Conservation (phyloP, 2,888 invertebrate species). For the Drosophila sordidapex region DNA sequence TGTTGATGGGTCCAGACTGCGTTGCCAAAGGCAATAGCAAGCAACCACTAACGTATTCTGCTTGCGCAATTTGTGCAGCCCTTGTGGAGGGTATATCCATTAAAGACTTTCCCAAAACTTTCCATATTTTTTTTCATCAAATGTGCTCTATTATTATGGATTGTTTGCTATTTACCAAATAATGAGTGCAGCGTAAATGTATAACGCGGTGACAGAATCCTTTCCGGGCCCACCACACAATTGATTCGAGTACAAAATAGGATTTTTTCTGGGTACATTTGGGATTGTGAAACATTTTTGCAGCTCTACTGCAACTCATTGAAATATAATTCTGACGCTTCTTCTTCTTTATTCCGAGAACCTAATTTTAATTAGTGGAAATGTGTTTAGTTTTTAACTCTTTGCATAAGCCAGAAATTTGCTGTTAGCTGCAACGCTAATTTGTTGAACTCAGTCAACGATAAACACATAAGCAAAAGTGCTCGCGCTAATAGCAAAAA, state of each 20-base stretch:
- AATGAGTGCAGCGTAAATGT: not conserved
- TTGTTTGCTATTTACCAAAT: not conserved
- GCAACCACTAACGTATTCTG: conserved; percentile 27
- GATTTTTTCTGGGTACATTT: not conserved
- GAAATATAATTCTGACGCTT: not conserved
- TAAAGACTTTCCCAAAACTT: too few relatives aligned
- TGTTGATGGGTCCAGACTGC: conserved; percentile 17
- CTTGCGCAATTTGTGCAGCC: conserved; percentile 36
- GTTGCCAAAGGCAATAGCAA: conserved; percentile 4
- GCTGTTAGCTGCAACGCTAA: conserved; percentile 6
- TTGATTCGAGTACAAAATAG: not conserved
- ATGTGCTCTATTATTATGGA: too few relatives aligned
- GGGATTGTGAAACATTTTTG: too few relatives aligned
- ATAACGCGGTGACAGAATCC: not conserved
- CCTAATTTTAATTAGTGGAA: not conserved
- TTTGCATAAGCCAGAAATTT: conserved; percentile 1
- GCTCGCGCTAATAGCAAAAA: not conserved
- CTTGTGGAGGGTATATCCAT: not conserved
- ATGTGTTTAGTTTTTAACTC: not conserved
- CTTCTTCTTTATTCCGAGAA: not conserved
- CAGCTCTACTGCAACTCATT: not conserved
- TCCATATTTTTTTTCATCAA: too few relatives aligned
- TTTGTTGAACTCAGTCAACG: not conserved
- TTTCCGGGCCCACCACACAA: not conserved
- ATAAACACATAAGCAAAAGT: not conserved